Base-by-base conservation (phyloP, 2,888 invertebrate genomes). In the Andrena bucephala region DNA sequence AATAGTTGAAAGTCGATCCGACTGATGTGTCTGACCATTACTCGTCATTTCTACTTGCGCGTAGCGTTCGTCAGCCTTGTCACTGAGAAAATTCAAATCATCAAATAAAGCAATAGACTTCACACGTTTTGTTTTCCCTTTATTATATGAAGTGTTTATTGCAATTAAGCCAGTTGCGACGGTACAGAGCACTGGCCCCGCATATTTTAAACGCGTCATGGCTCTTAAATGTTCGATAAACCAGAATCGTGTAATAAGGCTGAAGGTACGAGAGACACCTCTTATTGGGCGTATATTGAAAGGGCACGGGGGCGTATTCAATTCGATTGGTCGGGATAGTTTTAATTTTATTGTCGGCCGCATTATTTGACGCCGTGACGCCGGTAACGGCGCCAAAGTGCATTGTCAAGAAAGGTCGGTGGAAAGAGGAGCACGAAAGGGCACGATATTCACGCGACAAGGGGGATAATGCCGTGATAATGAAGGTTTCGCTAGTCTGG, bases 331-430 rank as follows among this genome's bases (percentile, higher is more conserved):
- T 13, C 31, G 42, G 16, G 29, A 57, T 31, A 66, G 36, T 57
- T 73, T 68, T 74, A 74, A 74, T 74, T 65, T 74, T 42, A 70
- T 70, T 24, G 71, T 63, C 70, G 48, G 13, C 33, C 16, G 62
- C 29, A 27, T 70, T 63, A 76, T 76, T 70, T 52, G 50, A 63
- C 36, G 31, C 31, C 24, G 36, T 24, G 10, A 24, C 54, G 66
- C 52, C 59, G 31, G 33, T 68, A 74, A 74, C 60, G 33, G 59
- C 33, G n/a, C 48, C 59, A 68, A 59, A 74, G 68, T 74, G 74
- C 57, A 74, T 59, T 74, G 59, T 7, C 24, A 68, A 59, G 74
- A 60, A 74, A 74, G 67, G 59, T 60, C 50, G 74, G 6, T 2
- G 10, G 48, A 57, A 33, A 33, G 57, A 13, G 74, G 13, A 13